Percentiles rank a stretch among this genome's conserved stretches.
Evolutionary conservation across 1,140 invertebrate species (phyloP).

Genomic region (Saccostrea glomerata): DNA sequence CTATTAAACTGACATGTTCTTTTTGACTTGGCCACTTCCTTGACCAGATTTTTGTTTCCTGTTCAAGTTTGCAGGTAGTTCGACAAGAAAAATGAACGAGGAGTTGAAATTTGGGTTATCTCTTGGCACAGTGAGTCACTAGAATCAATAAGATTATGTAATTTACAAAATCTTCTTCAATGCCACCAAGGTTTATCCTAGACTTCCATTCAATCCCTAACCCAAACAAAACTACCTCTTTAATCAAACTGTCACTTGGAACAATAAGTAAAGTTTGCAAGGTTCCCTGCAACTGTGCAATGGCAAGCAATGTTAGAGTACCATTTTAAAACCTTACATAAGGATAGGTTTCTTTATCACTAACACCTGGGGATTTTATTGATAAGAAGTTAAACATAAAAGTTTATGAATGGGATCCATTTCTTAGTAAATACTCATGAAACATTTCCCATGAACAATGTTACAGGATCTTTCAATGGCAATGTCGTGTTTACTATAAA

Average conservation of each 20-base stretch:
- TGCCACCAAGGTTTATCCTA: background rate
- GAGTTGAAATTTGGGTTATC: slow-evolving; percentile 4
- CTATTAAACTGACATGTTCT: background rate
- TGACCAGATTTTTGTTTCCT: background rate
- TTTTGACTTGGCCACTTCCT: background rate
- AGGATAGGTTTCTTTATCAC: background rate
- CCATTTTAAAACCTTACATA: background rate
- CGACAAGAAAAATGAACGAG: background rate
- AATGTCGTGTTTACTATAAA: background rate
- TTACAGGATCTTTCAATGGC: background rate
- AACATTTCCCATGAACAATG: background rate
- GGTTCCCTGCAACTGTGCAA: background rate
- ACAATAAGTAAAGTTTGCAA: background rate
- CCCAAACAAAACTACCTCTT: background rate
- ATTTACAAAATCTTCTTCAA: slow-evolving; percentile 29
- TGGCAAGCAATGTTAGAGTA: background rate
- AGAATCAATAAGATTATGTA: slow-evolving; percentile 34
- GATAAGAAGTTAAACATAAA: background rate
- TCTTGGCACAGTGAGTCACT: background rate
- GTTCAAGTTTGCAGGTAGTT: background rate
- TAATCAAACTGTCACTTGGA: slow-evolving; percentile 4
- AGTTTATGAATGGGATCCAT: slow-evolving; percentile 1
- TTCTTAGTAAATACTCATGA: background rate
- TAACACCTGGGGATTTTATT: background rate
- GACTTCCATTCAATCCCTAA: background rate